These are phyloP conservation scores for Cynopterus sphinx DNA, from an alignment of 2,797 vertebrate species.

Conservation along the genomic window DNA sequence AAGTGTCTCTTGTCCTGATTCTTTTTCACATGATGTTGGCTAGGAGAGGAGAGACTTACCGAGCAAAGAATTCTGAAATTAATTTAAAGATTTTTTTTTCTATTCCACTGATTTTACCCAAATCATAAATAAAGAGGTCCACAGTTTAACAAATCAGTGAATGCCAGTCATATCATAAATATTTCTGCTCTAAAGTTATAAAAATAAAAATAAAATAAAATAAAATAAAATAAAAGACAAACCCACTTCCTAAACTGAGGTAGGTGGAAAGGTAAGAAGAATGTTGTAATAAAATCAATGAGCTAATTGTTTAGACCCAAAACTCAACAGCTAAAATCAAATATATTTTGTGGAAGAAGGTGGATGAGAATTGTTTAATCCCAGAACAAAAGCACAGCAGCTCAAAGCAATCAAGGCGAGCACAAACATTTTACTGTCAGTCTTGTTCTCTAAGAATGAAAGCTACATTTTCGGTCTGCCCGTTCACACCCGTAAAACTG, in stretches of 20 bases:
- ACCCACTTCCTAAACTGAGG: not conserved
- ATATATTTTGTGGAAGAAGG: not conserved
- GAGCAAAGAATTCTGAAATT: conserved; percentile 29
- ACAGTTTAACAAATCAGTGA: not conserved
- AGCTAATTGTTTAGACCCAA: not conserved
- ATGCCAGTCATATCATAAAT: not conserved
- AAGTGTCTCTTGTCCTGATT: not conserved
- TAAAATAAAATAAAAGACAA: not conserved
- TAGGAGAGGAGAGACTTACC: not conserved
- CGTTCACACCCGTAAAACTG: not conserved
- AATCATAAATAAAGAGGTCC: not conserved
- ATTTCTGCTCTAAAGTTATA: not conserved
- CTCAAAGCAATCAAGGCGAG: not conserved
- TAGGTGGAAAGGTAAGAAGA: not conserved
- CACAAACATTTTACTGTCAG: not conserved
- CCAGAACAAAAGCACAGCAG: not conserved
- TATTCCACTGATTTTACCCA: not conserved
- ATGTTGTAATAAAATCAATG: not conserved
- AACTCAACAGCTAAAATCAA: not conserved
- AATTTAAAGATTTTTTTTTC: not conserved
- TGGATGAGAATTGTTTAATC: not conserved
- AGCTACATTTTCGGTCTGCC: not conserved
- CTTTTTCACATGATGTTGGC: not conserved
- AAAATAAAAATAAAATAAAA: not conserved
- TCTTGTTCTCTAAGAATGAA: not conserved